These are phyloP conservation scores for Lophotriccus pileatus DNA, from an alignment of 2,797 vertebrate genomes.

Conservation along the genomic window DNA sequence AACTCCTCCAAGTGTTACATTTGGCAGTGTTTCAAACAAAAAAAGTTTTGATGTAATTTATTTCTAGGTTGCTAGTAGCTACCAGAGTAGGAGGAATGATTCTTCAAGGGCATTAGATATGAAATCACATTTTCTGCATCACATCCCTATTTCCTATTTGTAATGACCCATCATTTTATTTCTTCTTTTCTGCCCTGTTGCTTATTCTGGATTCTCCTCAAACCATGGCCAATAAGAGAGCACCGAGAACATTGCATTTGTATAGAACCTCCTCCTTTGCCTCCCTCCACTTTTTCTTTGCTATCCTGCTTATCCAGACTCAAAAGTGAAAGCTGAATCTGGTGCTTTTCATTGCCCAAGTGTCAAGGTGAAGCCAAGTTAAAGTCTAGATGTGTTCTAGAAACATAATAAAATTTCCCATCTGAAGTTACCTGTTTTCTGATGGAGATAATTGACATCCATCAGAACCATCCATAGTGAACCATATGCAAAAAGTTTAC, in stretches of 20 bases:
- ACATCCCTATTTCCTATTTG: neutral
- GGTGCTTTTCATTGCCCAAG: neutral
- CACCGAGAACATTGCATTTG: neutral
- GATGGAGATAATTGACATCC: neutral
- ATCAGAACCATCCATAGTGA: neutral
- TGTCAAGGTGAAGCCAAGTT: neutral
- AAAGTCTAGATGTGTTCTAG: neutral
- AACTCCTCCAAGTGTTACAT: neutral
- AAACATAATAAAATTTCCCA: neutral
- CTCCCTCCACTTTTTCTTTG: neutral
- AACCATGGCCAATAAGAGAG: neutral
- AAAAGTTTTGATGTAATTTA: neutral
- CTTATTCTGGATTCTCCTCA: neutral
- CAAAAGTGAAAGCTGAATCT: neutral
- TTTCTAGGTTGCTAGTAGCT: neutral
- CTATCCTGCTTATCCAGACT: neutral
- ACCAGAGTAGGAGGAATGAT: neutral
- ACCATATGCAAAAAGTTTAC: neutral
- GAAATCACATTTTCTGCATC: neutral
- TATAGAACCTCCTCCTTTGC: neutral
- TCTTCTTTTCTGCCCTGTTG: fast-evolving
- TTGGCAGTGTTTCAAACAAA: neutral
- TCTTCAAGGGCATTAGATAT: neutral
- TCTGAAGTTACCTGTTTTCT: neutral
- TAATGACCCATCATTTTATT: neutral